These are phyloP conservation scores for Manis pentadactyla DNA, from an alignment of 2,797 vertebrate species.

Conservation along the genomic window DNA sequence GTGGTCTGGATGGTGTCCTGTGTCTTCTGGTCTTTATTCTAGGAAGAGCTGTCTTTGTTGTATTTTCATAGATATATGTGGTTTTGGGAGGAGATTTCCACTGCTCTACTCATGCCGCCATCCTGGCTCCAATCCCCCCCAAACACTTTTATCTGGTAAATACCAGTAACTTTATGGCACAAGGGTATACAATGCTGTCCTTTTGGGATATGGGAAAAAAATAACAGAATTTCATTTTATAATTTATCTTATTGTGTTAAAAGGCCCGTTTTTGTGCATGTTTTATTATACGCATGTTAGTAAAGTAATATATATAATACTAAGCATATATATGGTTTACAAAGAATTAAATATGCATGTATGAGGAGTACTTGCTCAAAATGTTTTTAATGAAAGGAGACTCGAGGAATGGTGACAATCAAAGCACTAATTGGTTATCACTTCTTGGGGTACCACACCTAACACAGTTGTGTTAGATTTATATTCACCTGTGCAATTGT, in stretches of 20 bases:
- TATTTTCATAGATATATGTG: no score
- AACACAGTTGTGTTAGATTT: background rate
- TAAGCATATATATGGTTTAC: background rate
- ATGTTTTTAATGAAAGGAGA: background rate
- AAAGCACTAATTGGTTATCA: background rate
- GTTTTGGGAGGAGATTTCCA: no score
- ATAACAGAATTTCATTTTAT: background rate
- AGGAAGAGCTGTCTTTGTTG: no score
- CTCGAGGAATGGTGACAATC: background rate
- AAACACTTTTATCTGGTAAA: background rate
- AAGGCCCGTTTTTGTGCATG: background rate
- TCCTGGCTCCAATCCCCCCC: no score
- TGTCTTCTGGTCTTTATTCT: no score
- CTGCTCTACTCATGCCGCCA: no score
- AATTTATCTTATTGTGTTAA: background rate
- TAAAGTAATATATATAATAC: background rate
- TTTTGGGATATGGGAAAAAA: background rate
- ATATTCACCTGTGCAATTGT: fast-evolving
- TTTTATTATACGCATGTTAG: background rate
- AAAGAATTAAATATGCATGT: background rate
- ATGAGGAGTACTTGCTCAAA: background rate
- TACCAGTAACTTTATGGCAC: background rate
- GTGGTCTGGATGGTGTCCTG: no score
- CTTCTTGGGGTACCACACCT: background rate
- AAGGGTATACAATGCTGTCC: background rate